phyloP scores from a whole-genome alignment of 2,113 vertebrate genomes.

The Ptilonorhynchus violaceus region DNA sequence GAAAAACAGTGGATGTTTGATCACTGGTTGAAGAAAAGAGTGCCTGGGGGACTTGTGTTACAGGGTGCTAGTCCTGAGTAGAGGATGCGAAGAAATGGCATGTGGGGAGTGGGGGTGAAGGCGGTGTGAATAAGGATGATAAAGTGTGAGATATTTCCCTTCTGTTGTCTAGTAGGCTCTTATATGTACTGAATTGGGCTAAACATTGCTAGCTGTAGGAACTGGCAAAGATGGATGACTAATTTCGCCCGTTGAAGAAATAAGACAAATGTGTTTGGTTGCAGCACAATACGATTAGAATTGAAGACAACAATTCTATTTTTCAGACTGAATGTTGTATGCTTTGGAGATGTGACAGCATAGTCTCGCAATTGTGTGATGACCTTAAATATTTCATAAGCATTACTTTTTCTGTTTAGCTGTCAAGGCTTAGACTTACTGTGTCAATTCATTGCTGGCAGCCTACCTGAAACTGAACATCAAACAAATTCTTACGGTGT shows the following conservation, averaged over 20 bases:
- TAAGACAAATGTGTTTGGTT: background rate
- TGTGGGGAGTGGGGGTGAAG: accelerated
- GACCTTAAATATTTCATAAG: background rate
- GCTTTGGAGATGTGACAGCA: background rate
- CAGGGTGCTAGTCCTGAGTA: background rate
- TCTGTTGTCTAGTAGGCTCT: background rate
- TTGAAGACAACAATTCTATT: background rate
- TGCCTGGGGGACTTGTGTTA: accelerated
- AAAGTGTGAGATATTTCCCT: background rate
- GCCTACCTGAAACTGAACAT: background rate
- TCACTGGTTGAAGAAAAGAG: background rate
- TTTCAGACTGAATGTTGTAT: background rate
- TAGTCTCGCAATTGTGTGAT: background rate
- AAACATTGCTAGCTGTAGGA: background rate
- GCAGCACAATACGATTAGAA: background rate
- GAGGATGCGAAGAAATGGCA: background rate
- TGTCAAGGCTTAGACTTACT: background rate
- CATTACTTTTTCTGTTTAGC: background rate
- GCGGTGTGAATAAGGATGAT: background rate
- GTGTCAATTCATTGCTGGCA: background rate
- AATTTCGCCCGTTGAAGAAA: background rate
- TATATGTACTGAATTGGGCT: background rate
- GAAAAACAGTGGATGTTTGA: background rate
- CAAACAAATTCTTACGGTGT: background rate
- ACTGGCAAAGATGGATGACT: background rate